phyloP scores from a whole-genome alignment of 2,797 vertebrate genomes.

The Myotis myotis region DNA sequence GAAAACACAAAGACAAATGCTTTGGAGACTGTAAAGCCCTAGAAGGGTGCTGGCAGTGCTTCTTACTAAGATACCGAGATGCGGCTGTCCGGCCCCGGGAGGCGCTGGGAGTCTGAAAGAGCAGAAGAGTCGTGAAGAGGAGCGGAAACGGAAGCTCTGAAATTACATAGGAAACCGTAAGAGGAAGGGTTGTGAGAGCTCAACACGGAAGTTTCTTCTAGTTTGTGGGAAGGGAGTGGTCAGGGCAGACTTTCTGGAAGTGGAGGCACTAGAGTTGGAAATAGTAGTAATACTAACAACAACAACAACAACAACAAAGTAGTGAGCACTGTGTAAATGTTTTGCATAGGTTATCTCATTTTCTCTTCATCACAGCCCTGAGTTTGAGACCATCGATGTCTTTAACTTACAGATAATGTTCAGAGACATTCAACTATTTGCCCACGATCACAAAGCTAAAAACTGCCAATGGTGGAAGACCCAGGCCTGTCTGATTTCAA shows the following conservation, averaged over 20 bases:
- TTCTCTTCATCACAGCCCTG: neutral
- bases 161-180: neutral
- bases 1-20: neutral
- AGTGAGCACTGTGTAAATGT: neutral
- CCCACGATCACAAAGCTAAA: neutral
- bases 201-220: neutral
- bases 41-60: neutral
- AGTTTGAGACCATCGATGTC: neutral
- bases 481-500: neutral
- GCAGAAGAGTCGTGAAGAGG: neutral
- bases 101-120: neutral
- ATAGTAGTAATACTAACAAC: neutral
- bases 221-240: neutral
- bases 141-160: neutral
- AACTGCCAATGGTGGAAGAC: neutral
- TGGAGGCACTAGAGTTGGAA: neutral
- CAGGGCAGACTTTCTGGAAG: neutral
- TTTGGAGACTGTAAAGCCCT: neutral
- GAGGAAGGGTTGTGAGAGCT: neutral
- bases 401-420: neutral
- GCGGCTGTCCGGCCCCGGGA: neutral
- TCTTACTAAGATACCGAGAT: neutral
- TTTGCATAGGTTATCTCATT: neutral
- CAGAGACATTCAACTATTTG: neutral
- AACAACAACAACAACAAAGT: neutral